Percentiles rank a stretch among this genome's conserved stretches.
Evolutionary conservation across 2,113 vertebrate genomes (phyloP).

Genomic region (Alectura lathami): DNA sequence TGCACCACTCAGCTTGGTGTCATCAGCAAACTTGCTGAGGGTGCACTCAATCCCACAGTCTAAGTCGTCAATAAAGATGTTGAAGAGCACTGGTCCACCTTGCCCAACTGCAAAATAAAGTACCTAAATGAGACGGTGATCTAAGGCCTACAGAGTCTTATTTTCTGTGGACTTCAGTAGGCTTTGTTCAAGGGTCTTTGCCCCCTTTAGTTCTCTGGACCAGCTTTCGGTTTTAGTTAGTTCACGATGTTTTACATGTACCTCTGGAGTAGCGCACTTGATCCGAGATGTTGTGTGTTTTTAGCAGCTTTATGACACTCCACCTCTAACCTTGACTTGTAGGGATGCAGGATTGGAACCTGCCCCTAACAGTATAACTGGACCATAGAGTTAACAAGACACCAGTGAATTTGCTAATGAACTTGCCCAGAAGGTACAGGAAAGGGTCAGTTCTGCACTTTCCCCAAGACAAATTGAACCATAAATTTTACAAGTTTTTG

Average conservation of each 20-base stretch:
- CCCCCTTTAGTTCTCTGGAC: not conserved
- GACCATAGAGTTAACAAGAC: conserved; percentile 24
- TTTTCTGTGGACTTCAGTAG: not conserved
- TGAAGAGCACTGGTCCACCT: no score
- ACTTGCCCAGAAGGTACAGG: conserved; percentile 56
- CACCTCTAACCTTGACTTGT: not conserved
- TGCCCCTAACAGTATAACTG: not conserved
- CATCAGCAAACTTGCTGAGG: no score
- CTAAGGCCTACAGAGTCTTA: not conserved
- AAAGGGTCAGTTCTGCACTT: conserved; percentile 49
- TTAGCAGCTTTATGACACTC: conserved; percentile 10
- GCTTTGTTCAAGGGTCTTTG: not conserved
- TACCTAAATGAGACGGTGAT: not conserved
- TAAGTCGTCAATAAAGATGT: no score
- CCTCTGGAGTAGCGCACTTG: not conserved
- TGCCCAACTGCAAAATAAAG: not conserved
- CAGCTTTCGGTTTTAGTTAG: not conserved
- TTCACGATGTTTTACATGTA: not conserved
- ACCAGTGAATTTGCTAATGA: conserved; percentile 57
- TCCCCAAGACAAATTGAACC: conserved; percentile 30
- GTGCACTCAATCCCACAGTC: no score
- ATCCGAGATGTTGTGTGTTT: not conserved
- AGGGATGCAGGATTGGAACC: not conserved
- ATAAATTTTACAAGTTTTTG: conserved; percentile 68
- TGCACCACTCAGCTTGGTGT: no score